A percentile compares a stretch with the other conserved stretches of the same genome.
These are phyloP conservation scores for Australoheros scitulus DNA, from an alignment of 2,113 vertebrate species.

Conservation along the genomic window DNA sequence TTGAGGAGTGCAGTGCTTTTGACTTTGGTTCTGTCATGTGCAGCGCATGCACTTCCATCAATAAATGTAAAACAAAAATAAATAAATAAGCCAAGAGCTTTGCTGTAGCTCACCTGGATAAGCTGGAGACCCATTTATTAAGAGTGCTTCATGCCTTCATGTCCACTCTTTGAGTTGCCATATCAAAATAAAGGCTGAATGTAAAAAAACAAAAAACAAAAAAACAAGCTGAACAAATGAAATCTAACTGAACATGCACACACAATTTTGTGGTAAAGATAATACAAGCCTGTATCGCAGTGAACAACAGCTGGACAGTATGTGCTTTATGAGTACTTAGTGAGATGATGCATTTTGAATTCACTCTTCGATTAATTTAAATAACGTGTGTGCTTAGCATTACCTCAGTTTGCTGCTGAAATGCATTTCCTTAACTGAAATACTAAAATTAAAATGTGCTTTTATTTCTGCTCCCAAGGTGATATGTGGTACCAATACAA, in stretches of 20 bases:
- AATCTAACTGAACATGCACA: too few relatives aligned
- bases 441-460: not conserved
- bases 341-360: not conserved
- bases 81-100: not conserved
- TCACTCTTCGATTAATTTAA: not conserved
- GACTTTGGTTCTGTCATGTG: too few relatives aligned
- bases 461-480: not conserved
- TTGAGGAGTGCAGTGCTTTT: too few relatives aligned
- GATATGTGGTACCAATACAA: not conserved
- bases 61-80: not conserved
- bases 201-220: too few relatives aligned
- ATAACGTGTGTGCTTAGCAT: not conserved
- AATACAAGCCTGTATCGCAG: too few relatives aligned
- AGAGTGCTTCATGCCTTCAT: not conserved
- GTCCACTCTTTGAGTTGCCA: not conserved
- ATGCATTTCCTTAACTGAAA: conserved; percentile 12
- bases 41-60: not conserved
- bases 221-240: too few relatives aligned
- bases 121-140: not conserved
- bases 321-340: too few relatives aligned
- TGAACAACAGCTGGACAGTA: not conserved
- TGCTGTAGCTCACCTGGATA: not conserved
- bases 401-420: not conserved
- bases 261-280: too few relatives aligned
- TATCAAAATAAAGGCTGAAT: not conserved